Percentiles rank a stretch among this genome's conserved stretches.
phyloP scores from a whole-genome alignment of 1,140 invertebrate species.

The Lepidostoma basale region DNA sequence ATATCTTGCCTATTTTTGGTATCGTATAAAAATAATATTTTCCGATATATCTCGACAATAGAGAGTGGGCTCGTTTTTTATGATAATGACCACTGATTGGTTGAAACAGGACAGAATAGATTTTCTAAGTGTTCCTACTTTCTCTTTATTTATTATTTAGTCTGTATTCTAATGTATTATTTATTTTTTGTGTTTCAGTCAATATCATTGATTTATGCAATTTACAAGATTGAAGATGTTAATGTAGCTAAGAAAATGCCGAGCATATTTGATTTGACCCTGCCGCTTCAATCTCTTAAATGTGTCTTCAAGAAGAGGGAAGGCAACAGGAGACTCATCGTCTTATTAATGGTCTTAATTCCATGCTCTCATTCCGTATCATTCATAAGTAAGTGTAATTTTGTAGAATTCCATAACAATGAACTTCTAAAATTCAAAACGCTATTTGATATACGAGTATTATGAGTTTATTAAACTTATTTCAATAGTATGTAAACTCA shows the following conservation, averaged over 20 bases:
- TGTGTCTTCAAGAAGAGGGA: constrained; percentile 53
- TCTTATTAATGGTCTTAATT: constrained; percentile 55
- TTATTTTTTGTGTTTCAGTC: constrained; percentile 47
- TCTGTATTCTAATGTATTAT: too few species aligned
- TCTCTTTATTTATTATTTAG: too few species aligned
- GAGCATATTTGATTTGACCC: constrained; percentile 33
- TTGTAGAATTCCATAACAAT: too few species aligned
- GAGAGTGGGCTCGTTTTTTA: too few species aligned
- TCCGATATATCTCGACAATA: too few species aligned
- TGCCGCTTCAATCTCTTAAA: constrained; percentile 53
- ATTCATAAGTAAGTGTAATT: constrained; percentile 50
- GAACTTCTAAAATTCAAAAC: too few species aligned
- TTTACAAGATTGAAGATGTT: constrained; percentile 37
- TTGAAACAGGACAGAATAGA: too few species aligned
- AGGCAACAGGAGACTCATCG: constrained; percentile 51
- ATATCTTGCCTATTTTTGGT: too few species aligned
- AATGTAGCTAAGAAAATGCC: constrained; percentile 33
- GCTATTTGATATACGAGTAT: not conserved
- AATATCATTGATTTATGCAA: constrained; percentile 51
- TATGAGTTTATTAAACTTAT: not conserved
- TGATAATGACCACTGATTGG: too few species aligned
- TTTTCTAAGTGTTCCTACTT: too few species aligned
- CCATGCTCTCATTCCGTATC: constrained; percentile 53
- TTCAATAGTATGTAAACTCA: not conserved
- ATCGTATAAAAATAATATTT: too few species aligned